Percentiles rank a stretch among this genome's conserved stretches.
phyloP scores from a whole-genome alignment of 2,113 vertebrate species.

The Aphelocoma coerulescens region DNA sequence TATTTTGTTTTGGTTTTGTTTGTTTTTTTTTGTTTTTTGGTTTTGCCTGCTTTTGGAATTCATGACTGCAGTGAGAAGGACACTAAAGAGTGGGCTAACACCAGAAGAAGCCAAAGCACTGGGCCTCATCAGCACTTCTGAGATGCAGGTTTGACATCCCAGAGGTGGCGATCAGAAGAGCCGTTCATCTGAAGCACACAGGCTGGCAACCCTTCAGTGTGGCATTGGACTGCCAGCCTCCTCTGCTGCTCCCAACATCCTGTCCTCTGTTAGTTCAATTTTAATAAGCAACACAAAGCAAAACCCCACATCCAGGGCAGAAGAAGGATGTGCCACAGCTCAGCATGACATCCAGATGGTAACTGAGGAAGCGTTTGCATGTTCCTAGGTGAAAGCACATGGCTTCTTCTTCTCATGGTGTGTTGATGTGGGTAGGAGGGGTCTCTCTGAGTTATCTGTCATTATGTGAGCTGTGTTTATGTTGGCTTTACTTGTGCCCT shows the following conservation, averaged over 20 bases:
- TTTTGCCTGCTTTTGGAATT: neutral
- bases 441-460: slow-evolving; percentile 18
- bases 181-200: slow-evolving; percentile 7
- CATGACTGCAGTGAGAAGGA: slow-evolving; percentile 84
- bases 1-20: neutral
- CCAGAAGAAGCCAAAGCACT: slow-evolving; percentile 93
- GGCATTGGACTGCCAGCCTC: slow-evolving; percentile 44
- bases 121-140: slow-evolving; percentile 87
- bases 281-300: neutral
- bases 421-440: neutral
- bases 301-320: neutral
- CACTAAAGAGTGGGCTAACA: slow-evolving; percentile 90
- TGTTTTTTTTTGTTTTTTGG: neutral
- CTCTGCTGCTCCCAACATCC: slow-evolving; percentile 41
- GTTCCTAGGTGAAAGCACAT: neutral
- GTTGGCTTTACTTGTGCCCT: slow-evolving; percentile 53
- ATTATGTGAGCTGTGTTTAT: slow-evolving; percentile 49
- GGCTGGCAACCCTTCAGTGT: neutral
- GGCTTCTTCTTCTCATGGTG: neutral
- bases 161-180: neutral
- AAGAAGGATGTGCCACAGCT: neutral
- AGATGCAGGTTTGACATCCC: slow-evolving; percentile 89
- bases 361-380: neutral
- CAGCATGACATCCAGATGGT: neutral
- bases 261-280: neutral